Percentiles rank a stretch among this genome's conserved stretches.
Evolutionary conservation across 1,140 invertebrate species (phyloP).

Genomic region (Nebria ingens): DNA sequence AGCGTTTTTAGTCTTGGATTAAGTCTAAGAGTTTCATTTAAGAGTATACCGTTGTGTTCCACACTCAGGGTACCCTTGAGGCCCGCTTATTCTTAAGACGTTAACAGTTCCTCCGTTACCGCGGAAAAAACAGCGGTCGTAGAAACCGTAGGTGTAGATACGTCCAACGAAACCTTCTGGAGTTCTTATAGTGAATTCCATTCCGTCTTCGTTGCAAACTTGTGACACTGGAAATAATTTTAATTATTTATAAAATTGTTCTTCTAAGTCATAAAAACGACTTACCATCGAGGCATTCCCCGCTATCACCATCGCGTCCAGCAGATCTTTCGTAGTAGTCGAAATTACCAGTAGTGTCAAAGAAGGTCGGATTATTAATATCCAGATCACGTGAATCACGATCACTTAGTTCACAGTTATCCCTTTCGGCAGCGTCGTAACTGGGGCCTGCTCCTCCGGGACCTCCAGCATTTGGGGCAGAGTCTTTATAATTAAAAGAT

Average conservation of each 20-base stretch:
- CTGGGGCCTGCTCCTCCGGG: constrained; percentile 31
- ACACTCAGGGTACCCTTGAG: constrained; percentile 84
- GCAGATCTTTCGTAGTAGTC: constrained; percentile 78
- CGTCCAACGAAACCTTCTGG: constrained; percentile 80
- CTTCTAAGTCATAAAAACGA: constrained; percentile 10
- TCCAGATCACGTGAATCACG: constrained; percentile 74
- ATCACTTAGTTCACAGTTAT: constrained; percentile 84
- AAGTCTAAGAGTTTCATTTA: no score
- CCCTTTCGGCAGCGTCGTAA: constrained; percentile 48
- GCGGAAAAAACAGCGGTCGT: constrained; percentile 82
- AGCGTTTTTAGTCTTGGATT: no score
- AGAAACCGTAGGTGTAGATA: constrained; percentile 87
- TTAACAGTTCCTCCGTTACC: constrained; percentile 78
- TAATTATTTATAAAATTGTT: not conserved
- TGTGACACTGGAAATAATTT: constrained; percentile 61
- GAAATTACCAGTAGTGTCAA: constrained; percentile 71
- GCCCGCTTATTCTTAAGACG: constrained; percentile 72
- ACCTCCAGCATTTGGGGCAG: no score
- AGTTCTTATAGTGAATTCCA: constrained; percentile 82
- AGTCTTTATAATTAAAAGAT: constrained; percentile 80
- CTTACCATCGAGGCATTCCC: constrained; percentile 75
- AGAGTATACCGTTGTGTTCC: constrained; percentile 59
- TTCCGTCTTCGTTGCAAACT: constrained; percentile 84
- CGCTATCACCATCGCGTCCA: constrained; percentile 50
- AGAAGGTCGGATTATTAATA: constrained; percentile 71